A percentile compares a stretch with the other conserved stretches of the same genome.
phyloP scores from a whole-genome alignment of 2,797 vertebrate species.

The Falco berigora region DNA sequence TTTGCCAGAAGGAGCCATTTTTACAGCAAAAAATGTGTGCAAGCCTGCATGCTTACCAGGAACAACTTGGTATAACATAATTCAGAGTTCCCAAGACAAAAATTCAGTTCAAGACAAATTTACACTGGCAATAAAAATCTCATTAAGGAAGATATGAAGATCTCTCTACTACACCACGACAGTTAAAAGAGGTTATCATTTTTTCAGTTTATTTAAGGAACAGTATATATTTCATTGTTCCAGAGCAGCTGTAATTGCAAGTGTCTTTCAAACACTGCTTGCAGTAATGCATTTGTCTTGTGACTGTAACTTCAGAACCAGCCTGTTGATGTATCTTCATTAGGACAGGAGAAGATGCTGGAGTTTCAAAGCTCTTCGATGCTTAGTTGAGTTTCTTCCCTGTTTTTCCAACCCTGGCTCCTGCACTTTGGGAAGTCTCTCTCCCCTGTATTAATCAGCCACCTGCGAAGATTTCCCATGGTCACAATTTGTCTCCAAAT shows the following conservation, averaged over 20 bases:
- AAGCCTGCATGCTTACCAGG: conserved; percentile 60
- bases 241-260: conserved; percentile 54
- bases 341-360: background rate
- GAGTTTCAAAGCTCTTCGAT: background rate
- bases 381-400: background rate
- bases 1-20: conserved; percentile 79
- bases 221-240: conserved; percentile 64
- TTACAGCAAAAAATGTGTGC: conserved; percentile 68
- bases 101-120: conserved; percentile 74
- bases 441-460: background rate
- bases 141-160: conserved; percentile 73
- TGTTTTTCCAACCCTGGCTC: background rate
- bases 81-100: conserved; percentile 76
- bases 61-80: conserved; percentile 70
- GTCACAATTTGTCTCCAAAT: background rate
- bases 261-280: conserved; percentile 39
- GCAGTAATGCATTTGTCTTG: conserved; percentile 15
- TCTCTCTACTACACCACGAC: conserved; percentile 53
- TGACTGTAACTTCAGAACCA: background rate
- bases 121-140: conserved; percentile 72
- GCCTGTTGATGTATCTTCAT: conserved; percentile 18
- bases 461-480: background rate
- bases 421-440: background rate
- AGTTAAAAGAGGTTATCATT: conserved; percentile 66
- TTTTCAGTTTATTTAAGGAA: conserved; percentile 69